phyloP scores from a whole-genome alignment of 1,140 invertebrate genomes.

The Cydia pomonella region DNA sequence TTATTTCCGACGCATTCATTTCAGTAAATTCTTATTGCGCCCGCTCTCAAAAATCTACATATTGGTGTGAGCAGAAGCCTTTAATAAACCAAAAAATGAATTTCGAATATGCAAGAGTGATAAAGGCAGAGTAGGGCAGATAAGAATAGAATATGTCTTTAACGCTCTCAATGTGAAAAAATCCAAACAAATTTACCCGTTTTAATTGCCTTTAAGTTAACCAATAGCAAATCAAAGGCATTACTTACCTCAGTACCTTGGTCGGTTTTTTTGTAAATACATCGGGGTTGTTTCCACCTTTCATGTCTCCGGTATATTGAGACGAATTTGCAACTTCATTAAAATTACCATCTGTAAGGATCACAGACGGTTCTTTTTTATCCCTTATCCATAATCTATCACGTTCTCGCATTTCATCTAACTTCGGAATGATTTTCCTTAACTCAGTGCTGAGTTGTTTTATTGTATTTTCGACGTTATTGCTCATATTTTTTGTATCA shows the following conservation, averaged over 20 bases:
- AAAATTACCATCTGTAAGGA: conserved; percentile 65
- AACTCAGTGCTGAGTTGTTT: conserved; percentile 73
- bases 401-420: conserved; percentile 73
- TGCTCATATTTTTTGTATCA: conserved; percentile 65
- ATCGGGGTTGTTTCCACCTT: neutral
- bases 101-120: too few species aligned
- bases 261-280: neutral
- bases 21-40: too few species aligned
- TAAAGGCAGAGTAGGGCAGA: too few species aligned
- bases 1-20: too few species aligned
- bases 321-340: conserved; percentile 57
- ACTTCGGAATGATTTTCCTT: conserved; percentile 74
- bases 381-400: conserved; percentile 66
- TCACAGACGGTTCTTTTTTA: conserved; percentile 45
- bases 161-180: too few species aligned
- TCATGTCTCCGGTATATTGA: conserved; percentile 21
- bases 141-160: too few species aligned
- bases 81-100: too few species aligned
- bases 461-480: conserved; percentile 74
- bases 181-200: too few species aligned
- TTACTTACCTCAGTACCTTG: conserved; percentile 37
- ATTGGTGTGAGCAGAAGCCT: too few species aligned
- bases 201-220: neutral
- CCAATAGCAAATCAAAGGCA: neutral
- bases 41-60: too few species aligned